Evolutionary conservation across 2,113 vertebrate genomes (phyloP).

Genomic region (Pholis gunnellus): DNA sequence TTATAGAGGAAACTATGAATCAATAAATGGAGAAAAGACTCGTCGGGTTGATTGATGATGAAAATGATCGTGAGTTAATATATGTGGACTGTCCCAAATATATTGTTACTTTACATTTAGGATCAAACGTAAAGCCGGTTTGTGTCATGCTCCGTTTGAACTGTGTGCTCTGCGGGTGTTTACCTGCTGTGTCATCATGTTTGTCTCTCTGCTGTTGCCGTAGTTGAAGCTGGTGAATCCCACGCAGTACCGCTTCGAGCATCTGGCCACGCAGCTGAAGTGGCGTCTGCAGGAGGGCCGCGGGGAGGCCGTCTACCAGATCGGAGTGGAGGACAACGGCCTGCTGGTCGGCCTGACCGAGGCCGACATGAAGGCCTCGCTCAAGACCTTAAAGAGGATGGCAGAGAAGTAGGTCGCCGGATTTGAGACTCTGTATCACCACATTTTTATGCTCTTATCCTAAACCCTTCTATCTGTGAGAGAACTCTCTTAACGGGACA

Average conservation of each 20-base stretch:
- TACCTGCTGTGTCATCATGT: neutral
- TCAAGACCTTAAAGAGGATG: constrained; percentile 94
- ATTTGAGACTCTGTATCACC: neutral
- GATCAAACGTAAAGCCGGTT: neutral
- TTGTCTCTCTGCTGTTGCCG: neutral
- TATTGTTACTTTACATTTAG: neutral
- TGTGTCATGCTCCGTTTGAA: too few species aligned
- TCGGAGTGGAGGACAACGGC: constrained; percentile 96
- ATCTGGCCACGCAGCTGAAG: constrained; percentile 97
- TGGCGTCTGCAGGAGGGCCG: constrained; percentile 97
- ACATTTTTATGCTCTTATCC: neutral
- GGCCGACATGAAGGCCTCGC: constrained; percentile 94
- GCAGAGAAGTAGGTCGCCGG: constrained; percentile 90
- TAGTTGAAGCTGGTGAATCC: constrained; percentile 97
- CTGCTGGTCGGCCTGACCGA: constrained; percentile 94
- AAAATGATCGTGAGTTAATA: too few species aligned
- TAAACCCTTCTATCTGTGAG: neutral
- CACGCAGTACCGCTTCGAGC: constrained; percentile 95
- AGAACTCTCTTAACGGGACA: too few species aligned
- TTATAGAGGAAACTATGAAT: neutral
- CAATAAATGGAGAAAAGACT: too few species aligned
- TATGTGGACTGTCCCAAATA: neutral
- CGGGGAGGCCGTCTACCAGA: constrained; percentile 96
- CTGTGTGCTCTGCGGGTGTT: neutral
- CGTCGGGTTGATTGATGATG: too few species aligned